Evolutionary conservation across 2,888 invertebrate species (phyloP).

Genomic region (Hecatera dysodea): DNA sequence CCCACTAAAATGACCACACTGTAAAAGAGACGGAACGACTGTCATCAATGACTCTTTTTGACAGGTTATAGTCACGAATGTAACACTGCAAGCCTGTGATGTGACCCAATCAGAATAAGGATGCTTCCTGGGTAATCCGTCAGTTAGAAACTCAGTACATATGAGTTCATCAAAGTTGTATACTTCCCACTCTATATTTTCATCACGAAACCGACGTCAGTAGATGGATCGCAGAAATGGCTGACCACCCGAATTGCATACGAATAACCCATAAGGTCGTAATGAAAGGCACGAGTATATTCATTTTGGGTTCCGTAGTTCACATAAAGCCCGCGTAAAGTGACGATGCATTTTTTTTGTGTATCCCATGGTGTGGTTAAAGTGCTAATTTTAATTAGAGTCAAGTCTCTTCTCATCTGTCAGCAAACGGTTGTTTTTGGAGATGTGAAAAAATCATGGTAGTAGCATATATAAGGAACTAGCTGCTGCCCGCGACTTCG

Average conservation of each 20-base stretch:
- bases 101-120: not conserved
- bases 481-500: too few species aligned
- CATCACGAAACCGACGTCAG: constrained; percentile 13
- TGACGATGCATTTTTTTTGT: too few species aligned
- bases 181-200: constrained; percentile 9
- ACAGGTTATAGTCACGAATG: not conserved
- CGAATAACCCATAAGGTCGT: constrained; percentile 8
- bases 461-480: too few species aligned
- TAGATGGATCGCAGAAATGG: constrained; percentile 11
- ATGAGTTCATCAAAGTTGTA: constrained; percentile 14
- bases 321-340: too few species aligned
- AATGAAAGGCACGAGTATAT: not conserved
- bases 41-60: not conserved
- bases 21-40: not conserved
- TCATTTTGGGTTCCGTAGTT: too few species aligned
- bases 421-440: too few species aligned
- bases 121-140: not conserved
- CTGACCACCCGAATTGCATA: constrained; percentile 11
- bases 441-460: too few species aligned
- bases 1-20: not conserved
- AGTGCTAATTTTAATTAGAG: too few species aligned
- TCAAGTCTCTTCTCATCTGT: too few species aligned
- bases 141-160: not conserved
- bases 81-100: not conserved
- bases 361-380: too few species aligned